Evolutionary conservation across 2,113 vertebrate species (phyloP), one percentile per base, ranked within the genome.

Genomic region (Catharus bicknelli): DNA sequence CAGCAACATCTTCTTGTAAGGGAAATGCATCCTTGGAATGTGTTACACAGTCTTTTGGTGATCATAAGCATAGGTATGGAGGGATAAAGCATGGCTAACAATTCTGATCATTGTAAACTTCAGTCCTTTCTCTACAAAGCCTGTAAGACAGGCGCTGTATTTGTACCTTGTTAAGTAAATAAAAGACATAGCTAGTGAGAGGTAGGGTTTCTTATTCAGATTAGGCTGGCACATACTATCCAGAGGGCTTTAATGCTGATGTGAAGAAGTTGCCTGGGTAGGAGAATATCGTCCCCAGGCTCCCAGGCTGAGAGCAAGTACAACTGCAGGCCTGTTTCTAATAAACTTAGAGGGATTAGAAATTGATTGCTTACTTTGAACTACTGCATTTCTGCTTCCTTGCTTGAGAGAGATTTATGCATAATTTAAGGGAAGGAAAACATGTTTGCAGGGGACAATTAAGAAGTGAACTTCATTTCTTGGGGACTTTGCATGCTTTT

Each of bases 201-300:
- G 40, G 62, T 40, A 45, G 26, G 47, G 30, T 32, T 85, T 70
- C 80, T 87, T 47, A 43, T 74, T 88, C 66, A 64, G n/a, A 43
- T 63, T 18, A 53, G n/a, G n/a, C 61, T 81, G 51, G 40, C 77
- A 68, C 42, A 40, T n/a, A 27, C 79, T 72, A 21, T 74, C 59
- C 82, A 21, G 48, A 58, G 72, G 86, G 79, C 79, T 94, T 86
- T 86, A 26, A n/a, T 25, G 58, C 70, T 67, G 82, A 90, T 83
- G 68, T 75, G 62, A 77, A 20, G 83, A 73, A 79, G 82, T 94
- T 93, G 91, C 73, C 94, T 77, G 83, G 69, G 88, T 84, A 94
- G 91, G 88, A 86, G 86, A 92, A 78, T 61, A 32, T 34, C 18
- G 5, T 92, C 94, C 88, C 79, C 42, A 88, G 83, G 59, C 86